Evolutionary conservation across 2,797 vertebrate species (phyloP).

Genomic region (Pristis pectinata): DNA sequence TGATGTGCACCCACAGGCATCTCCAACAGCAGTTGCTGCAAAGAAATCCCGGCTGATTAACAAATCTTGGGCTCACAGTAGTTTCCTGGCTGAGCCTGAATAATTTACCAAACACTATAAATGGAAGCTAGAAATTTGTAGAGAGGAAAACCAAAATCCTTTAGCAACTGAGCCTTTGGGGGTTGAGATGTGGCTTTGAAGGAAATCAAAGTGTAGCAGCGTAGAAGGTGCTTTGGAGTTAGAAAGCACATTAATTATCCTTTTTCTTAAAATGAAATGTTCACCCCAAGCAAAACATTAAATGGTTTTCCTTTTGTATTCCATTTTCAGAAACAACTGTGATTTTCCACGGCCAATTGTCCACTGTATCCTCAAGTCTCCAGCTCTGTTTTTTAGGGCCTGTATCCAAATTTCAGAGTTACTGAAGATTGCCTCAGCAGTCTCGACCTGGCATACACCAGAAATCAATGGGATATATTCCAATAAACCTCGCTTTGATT

Average conservation of each 20-base stretch:
- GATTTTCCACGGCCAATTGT: not conserved
- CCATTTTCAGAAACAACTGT: conserved; percentile 13
- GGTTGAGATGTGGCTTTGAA: not conserved
- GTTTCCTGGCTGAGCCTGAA: not conserved
- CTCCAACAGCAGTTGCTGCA: not conserved
- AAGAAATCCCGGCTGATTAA: not conserved
- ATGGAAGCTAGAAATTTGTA: not conserved
- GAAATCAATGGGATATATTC: conserved; percentile 1
- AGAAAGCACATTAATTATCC: not conserved
- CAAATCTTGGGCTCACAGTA: not conserved
- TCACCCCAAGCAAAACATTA: not conserved
- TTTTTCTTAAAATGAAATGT: conserved; percentile 13
- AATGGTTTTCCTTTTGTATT: conserved; percentile 22
- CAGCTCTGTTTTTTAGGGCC: not conserved
- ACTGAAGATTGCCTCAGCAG: not conserved
- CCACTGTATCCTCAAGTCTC: conserved; percentile 17
- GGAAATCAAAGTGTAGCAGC: not conserved
- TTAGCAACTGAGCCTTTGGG: not conserved
- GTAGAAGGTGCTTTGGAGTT: not conserved
- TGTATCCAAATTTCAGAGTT: not conserved
- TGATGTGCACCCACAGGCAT: too few relatives aligned
- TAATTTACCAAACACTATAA: not conserved
- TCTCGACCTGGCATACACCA: not conserved
- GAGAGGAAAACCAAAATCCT: not conserved
- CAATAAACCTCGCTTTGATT: not conserved